These are phyloP conservation scores for Ascidia mentula DNA, from an alignment of 23 tunicate genomes.

Conservation along the genomic window DNA sequence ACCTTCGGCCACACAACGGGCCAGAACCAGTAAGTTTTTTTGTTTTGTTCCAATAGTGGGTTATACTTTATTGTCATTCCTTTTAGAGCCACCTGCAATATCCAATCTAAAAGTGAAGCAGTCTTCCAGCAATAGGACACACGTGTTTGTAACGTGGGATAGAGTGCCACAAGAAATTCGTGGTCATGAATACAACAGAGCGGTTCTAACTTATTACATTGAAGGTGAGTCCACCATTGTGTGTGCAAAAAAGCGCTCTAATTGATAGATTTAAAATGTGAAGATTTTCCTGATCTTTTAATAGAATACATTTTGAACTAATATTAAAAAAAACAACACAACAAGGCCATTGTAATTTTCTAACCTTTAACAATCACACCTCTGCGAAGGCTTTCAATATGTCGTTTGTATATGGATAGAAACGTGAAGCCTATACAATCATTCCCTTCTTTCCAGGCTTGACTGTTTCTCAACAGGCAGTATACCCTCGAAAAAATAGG, in stretches of 20 bases:
- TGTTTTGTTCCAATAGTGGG: background rate
- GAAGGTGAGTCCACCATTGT: too few species aligned
- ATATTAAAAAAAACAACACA: too few species aligned
- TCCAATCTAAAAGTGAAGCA: background rate
- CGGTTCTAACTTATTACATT: slow-evolving; percentile 12
- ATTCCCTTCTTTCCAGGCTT: background rate
- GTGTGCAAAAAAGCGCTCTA: too few species aligned
- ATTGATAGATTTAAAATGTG: too few species aligned
- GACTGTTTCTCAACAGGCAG: background rate
- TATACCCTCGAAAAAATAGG: background rate
- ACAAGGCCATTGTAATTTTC: too few species aligned
- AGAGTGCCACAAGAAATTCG: slow-evolving; percentile 5
- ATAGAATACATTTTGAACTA: too few species aligned
- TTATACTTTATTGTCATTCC: too few species aligned
- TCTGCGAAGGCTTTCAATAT: too few species aligned
- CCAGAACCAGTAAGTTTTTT: slow-evolving; percentile 31
- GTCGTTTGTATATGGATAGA: background rate
- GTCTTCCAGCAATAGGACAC: background rate
- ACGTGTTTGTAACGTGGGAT: background rate
- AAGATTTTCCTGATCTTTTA: too few species aligned
- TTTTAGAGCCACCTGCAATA: background rate
- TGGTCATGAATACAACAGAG: slow-evolving; percentile 1
- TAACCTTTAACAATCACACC: too few species aligned
- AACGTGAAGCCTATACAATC: background rate
- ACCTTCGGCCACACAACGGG: background rate